Percentiles rank a stretch among this genome's conserved stretches.
These are phyloP conservation scores for Plagodis pulveraria DNA, from an alignment of 2,888 invertebrate genomes.

Conservation along the genomic window DNA sequence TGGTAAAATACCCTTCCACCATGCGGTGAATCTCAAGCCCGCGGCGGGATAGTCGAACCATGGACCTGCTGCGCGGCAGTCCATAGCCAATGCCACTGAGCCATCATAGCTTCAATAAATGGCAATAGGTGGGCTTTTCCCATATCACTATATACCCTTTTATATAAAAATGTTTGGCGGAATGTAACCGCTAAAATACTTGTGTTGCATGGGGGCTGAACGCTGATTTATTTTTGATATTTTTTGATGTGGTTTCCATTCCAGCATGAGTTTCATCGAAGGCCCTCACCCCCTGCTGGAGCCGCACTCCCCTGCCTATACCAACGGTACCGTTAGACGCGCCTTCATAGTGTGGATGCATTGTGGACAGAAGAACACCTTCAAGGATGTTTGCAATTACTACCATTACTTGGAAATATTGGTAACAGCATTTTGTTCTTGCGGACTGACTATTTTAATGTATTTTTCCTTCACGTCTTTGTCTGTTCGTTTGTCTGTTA, in stretches of 20 bases:
- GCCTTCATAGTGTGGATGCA: conserved; percentile 67
- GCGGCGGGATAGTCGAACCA: no score
- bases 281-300: conserved; percentile 54
- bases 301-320: conserved; percentile 46
- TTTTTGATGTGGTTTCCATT: neutral
- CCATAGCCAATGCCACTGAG: no score
- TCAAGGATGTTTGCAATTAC: conserved; percentile 62
- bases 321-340: conserved; percentile 54
- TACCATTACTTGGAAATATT: conserved; percentile 59
- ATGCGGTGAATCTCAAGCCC: no score
- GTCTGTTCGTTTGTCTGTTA: no score
- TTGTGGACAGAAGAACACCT: conserved; percentile 58
- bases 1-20: no score
- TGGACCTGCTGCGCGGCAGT: no score
- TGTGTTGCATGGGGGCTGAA: neutral
- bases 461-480: no score
- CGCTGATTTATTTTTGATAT: neutral
- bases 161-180: no score
- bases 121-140: no score
- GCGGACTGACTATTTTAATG: no score
- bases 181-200: neutral
- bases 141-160: no score
- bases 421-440: conserved; percentile 40
- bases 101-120: no score
- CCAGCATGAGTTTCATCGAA: conserved; percentile 20